Conservation (phyloP, 2,888 invertebrate genomes). For the Epirrhoe tristata region DNA sequence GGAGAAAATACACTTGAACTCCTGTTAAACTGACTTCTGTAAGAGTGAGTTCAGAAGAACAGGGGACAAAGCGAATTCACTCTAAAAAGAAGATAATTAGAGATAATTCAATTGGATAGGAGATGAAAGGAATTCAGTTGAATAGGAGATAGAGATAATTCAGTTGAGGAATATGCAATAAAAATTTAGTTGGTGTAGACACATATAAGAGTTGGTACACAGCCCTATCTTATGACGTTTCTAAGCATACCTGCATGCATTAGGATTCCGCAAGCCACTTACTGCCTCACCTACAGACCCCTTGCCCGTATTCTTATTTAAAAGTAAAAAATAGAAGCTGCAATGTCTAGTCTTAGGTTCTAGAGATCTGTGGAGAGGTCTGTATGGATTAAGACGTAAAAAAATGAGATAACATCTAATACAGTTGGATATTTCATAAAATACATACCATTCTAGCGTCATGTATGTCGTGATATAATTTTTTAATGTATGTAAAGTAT, state of each 20-base stretch:
- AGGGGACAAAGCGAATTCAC: no score
- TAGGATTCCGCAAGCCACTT: constrained; percentile 76
- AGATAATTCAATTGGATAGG: no score
- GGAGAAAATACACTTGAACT: no score
- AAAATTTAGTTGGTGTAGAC: background rate
- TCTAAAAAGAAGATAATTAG: no score
- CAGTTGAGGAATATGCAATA: background rate
- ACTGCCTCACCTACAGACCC: constrained; percentile 82
- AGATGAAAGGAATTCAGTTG: no score
- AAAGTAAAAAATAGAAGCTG: constrained; percentile 79
- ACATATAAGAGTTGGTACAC: background rate
- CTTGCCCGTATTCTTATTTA: constrained; percentile 83
- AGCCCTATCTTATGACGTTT: constrained; percentile 10
- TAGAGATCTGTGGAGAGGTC: constrained; percentile 58
- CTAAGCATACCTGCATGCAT: constrained; percentile 73
- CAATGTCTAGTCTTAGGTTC: constrained; percentile 71
- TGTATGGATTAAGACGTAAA: background rate
- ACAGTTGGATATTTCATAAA: background rate
- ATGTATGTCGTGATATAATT: no score
- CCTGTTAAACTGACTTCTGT: no score
- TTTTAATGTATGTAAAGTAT: no score
- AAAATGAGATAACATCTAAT: background rate
- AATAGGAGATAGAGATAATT: background rate
- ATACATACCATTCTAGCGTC: no score
- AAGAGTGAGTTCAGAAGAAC: no score